These are phyloP conservation scores for Numida meleagris DNA, from an alignment of 2,113 vertebrate genomes.

Conservation along the genomic window DNA sequence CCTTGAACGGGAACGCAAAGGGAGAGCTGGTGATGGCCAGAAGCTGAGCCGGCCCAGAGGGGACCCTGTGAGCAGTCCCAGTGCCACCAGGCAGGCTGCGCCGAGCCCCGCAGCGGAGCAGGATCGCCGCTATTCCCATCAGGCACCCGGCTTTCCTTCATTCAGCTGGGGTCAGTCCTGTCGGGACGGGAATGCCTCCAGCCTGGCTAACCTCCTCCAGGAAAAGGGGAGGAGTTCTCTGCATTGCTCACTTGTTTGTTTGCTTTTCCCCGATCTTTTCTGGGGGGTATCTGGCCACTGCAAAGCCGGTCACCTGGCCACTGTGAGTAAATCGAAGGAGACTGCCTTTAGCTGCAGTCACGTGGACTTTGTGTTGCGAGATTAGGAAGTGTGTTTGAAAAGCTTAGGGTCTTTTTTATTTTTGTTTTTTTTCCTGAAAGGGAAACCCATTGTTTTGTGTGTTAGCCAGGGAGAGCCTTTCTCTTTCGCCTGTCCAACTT, in stretches of 20 bases:
- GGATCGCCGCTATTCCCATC: background rate
- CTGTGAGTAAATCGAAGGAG: background rate
- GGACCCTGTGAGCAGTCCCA: background rate
- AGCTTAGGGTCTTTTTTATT: constrained; percentile 1
- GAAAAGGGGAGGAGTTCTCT: background rate
- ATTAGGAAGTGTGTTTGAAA: constrained; percentile 54
- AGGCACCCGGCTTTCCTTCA: background rate
- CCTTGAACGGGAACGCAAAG: background rate
- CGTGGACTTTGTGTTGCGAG: background rate
- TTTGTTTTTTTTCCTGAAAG: background rate
- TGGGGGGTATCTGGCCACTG: background rate
- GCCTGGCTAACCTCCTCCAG: background rate
- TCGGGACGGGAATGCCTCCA: background rate
- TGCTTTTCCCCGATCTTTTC: background rate
- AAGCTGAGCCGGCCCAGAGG: background rate
- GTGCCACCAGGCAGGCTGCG: too few species aligned
- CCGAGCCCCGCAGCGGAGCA: background rate
- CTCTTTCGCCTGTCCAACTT: background rate
- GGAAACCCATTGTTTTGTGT: constrained; percentile 51
- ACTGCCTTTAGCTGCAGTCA: background rate
- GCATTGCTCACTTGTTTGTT: background rate
- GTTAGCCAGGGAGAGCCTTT: constrained; percentile 17
- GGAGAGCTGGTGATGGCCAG: background rate
- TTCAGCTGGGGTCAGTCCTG: background rate
- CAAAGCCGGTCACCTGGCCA: background rate